Evolutionary conservation across 2,113 vertebrate genomes (phyloP).

Genomic region (Daphoenositta chrysoptera): DNA sequence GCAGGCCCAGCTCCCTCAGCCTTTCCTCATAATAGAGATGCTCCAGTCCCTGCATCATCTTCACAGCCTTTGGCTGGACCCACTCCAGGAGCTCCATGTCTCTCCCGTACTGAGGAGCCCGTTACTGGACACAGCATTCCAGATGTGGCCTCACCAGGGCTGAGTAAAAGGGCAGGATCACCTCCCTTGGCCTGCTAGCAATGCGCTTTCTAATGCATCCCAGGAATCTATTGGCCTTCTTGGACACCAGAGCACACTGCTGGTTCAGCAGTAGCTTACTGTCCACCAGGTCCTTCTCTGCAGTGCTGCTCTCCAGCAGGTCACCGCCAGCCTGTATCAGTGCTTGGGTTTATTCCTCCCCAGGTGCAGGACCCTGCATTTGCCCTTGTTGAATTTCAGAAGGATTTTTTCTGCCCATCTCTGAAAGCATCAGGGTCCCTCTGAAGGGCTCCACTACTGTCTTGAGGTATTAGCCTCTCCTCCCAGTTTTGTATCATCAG

Average conservation of each 20-base stretch:
- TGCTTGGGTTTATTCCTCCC: too few species aligned
- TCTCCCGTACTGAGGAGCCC: background rate
- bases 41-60: background rate
- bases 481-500: background rate
- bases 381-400: background rate
- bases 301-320: too few species aligned
- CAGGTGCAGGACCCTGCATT: too few species aligned
- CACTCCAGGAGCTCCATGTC: background rate
- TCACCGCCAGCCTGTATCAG: too few species aligned
- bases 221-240: background rate
- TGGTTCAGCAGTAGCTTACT: background rate
- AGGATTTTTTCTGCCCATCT: background rate
- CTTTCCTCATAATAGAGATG: background rate
- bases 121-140: background rate
- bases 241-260: background rate
- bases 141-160: background rate
- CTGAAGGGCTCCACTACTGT: background rate
- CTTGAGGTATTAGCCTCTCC: background rate
- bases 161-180: background rate
- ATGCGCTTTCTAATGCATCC: background rate
- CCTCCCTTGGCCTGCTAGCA: background rate
- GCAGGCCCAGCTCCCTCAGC: background rate
- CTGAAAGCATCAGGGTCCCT: background rate
- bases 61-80: background rate
- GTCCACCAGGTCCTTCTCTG: too few species aligned